Percentiles rank a stretch among this genome's conserved stretches.
phyloP scores from a whole-genome alignment of 2,888 invertebrate species.

The Thelaira solivaga region DNA sequence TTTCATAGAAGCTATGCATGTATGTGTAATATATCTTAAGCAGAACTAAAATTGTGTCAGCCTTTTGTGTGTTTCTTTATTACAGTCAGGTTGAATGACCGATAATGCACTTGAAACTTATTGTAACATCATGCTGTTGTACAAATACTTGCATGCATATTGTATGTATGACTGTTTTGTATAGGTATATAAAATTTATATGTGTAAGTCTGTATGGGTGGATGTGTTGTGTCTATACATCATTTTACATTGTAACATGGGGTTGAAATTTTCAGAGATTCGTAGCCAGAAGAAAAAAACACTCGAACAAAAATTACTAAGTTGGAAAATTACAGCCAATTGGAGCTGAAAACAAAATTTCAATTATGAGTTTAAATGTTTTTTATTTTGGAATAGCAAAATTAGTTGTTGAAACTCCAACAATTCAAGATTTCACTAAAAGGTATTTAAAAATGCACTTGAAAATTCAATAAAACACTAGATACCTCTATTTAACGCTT shows the following conservation, averaged over 20 bases:
- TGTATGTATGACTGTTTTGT: no score
- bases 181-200: no score
- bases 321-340: no score
- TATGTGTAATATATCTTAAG: background rate
- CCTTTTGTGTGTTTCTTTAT: background rate
- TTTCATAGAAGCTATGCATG: background rate
- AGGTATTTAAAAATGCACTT: no score
- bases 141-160: background rate
- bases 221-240: background rate
- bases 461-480: conserved; percentile 19
- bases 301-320: background rate
- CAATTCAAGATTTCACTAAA: no score
- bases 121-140: background rate
- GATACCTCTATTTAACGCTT: no score
- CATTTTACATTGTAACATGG: background rate
- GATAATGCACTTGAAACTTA: conserved; percentile 57
- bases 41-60: conserved; percentile 1
- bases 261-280: background rate
- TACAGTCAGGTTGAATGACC: conserved; percentile 43
- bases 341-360: no score
- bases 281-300: background rate
- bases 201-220: background rate
- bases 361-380: background rate
- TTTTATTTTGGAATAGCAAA: no score
- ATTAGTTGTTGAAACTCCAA: no score